phyloP scores from a whole-genome alignment of 2,113 vertebrate genomes.

The Oryzias woworae region DNA sequence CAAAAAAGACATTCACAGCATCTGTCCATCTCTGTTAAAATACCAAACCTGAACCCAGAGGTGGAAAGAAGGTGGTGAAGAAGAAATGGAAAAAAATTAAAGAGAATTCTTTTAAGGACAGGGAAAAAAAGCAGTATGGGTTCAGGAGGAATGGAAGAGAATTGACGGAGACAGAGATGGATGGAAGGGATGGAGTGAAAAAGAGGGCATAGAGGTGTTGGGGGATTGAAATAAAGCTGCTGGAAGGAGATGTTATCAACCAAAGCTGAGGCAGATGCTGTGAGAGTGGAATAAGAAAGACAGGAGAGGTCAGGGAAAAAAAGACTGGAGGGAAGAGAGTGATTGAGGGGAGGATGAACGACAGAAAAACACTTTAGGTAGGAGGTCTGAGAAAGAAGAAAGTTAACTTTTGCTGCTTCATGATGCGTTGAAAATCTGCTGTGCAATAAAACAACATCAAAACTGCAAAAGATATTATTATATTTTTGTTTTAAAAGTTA shows the following conservation, averaged over 20 bases:
- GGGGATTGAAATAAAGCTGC: constrained; percentile 14
- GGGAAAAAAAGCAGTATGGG: not conserved
- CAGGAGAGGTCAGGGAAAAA: constrained; percentile 3
- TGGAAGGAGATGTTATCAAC: not conserved
- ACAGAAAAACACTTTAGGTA: constrained; percentile 2
- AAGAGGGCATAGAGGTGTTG: not conserved
- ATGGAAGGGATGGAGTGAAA: constrained; percentile 6
- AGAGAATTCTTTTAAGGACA: not conserved
- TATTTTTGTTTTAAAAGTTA: too few relatives aligned
- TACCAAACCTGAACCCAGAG: too few relatives aligned
- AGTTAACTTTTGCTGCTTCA: not conserved
- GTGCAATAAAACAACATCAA: too few relatives aligned
- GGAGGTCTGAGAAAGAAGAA: constrained; percentile 5
- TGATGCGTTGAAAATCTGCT: too few relatives aligned
- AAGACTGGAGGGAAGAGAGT: constrained; percentile 3
- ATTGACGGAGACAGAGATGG: constrained; percentile 5
- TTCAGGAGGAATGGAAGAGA: constrained; percentile 10
- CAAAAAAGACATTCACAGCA: too few relatives aligned
- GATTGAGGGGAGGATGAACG: constrained; percentile 1
- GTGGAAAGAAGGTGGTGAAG: not conserved
- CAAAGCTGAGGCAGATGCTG: constrained; percentile 1
- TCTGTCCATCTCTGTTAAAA: too few relatives aligned
- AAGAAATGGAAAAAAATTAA: not conserved
- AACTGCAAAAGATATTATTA: too few relatives aligned
- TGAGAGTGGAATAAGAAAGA: constrained; percentile 8